phyloP scores from a whole-genome alignment of 2,888 invertebrate genomes.

The Neoitamus cyanurus region DNA sequence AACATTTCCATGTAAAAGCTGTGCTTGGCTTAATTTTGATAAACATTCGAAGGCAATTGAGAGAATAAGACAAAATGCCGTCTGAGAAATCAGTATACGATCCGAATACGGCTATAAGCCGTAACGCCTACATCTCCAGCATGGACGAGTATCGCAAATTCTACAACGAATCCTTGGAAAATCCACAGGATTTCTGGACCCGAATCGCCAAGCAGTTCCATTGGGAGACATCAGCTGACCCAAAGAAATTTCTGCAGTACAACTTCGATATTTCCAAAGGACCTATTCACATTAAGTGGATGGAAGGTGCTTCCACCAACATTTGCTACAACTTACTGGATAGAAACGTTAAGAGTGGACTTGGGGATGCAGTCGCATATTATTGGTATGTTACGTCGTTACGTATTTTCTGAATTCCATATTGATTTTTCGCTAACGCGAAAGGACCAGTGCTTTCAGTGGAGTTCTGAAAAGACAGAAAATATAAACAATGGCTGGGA shows the following conservation, averaged over 20 bases:
- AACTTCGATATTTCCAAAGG: slow-evolving; percentile 93
- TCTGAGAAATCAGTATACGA: slow-evolving; percentile 71
- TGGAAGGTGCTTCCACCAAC: slow-evolving; percentile 95
- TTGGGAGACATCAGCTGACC: slow-evolving; percentile 85
- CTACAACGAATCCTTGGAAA: slow-evolving; percentile 86
- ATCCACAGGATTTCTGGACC: slow-evolving; percentile 93
- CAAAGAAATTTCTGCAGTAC: slow-evolving; percentile 84
- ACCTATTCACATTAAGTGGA: slow-evolving; percentile 91
- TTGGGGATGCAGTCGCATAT: slow-evolving; percentile 91
- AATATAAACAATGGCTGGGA: neutral
- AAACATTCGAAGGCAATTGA: neutral
- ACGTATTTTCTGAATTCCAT: slow-evolving; percentile 14
- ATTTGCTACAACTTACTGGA: slow-evolving; percentile 96
- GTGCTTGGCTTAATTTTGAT: neutral
- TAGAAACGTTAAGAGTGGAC: slow-evolving; percentile 87
- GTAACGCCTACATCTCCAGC: slow-evolving; percentile 74
- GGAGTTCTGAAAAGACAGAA: neutral
- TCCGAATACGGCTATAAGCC: slow-evolving; percentile 70
- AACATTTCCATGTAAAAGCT: slow-evolving; percentile 12
- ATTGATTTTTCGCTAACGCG: slow-evolving; percentile 47
- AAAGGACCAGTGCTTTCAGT: neutral
- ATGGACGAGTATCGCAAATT: slow-evolving; percentile 83
- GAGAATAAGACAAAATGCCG: slow-evolving; percentile 67
- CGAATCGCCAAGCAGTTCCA: slow-evolving; percentile 92
- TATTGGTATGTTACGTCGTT: slow-evolving; percentile 81